phyloP scores from a whole-genome alignment of 2,888 invertebrate species.

The Himalopsyche anomala region DNA sequence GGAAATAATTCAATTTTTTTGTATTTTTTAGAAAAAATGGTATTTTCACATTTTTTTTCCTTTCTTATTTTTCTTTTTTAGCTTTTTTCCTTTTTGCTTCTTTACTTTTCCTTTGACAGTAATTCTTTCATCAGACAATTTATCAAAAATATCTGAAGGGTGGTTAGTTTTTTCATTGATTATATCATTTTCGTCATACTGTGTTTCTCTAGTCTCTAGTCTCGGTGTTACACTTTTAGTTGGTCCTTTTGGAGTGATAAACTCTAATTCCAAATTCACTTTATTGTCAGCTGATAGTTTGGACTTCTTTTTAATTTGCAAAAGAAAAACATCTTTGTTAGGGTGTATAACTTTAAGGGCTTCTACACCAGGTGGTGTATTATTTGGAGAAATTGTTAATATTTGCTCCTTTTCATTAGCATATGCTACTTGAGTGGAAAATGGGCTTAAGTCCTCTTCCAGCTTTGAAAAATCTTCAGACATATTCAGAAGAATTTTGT shows the following conservation, averaged over 20 bases:
- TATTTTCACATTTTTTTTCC: too few species aligned
- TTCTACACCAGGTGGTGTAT: conserved; percentile 76
- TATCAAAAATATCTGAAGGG: background rate
- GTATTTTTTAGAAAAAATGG: too few species aligned
- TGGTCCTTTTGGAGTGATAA: conserved; percentile 81
- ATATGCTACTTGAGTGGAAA: conserved; percentile 19
- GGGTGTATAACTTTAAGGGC: conserved; percentile 80
- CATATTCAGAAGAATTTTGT: conserved; percentile 23
- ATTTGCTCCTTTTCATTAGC: conserved; percentile 1
- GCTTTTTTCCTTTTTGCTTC: background rate
- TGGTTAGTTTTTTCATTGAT: background rate
- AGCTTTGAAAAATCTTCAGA: conserved; percentile 5
- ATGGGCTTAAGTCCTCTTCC: background rate
- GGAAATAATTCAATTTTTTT: too few species aligned
- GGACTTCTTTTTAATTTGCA: conserved; percentile 86
- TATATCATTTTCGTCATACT: conserved; percentile 69
- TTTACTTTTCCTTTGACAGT: background rate
- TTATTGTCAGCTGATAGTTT: conserved; percentile 70
- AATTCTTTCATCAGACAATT: background rate
- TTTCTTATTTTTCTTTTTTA: background rate
- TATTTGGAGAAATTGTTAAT: conserved; percentile 71
- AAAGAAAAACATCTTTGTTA: conserved; percentile 83
- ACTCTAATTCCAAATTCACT: conserved; percentile 79
- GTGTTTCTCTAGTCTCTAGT: conserved; percentile 73
- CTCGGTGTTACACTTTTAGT: conserved; percentile 75